phyloP scores from a whole-genome alignment of 2,888 invertebrate species.

The Parapristionchus giblindavisi region DNA sequence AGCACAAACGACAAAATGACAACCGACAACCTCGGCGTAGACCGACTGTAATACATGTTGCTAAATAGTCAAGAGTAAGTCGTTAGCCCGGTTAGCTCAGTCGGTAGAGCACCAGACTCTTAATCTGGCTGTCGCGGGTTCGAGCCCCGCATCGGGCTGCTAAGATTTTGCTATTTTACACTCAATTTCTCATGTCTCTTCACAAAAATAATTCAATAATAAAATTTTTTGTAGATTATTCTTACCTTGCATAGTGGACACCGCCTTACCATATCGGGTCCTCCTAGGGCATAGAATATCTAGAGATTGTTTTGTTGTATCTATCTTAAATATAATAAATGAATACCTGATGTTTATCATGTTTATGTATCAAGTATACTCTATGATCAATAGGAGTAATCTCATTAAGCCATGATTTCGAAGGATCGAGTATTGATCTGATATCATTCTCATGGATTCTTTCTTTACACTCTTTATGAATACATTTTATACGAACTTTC shows the following conservation, averaged over 20 bases:
- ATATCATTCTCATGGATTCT: conserved; percentile 55
- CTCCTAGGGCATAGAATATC: conserved; percentile 23
- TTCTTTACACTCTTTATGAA: conserved; percentile 38
- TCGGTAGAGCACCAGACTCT: conserved; percentile 51
- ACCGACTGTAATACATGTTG: background rate
- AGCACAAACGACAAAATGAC: conserved; percentile 22
- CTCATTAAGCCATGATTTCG: conserved; percentile 42
- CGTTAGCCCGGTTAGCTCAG: conserved; percentile 31
- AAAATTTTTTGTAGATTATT: no score
- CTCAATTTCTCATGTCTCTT: no score
- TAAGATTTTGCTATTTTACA: background rate
- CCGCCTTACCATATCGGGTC: conserved; percentile 42
- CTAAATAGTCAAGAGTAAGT: fast-evolving
- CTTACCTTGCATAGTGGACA: conserved; percentile 48
- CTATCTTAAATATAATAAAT: background rate
- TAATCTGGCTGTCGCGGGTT: conserved; percentile 65
- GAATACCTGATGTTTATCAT: conserved; percentile 51
- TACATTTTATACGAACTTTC: conserved; percentile 49
- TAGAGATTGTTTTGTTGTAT: background rate
- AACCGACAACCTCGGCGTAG: conserved; percentile 16
- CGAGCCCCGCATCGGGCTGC: conserved; percentile 62
- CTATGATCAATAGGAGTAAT: conserved; percentile 47
- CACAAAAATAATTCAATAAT: no score
- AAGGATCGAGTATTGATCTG: conserved; percentile 51
- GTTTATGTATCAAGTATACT: conserved; percentile 48